Percentiles rank a stretch among this genome's conserved stretches.
Conservation (phyloP, 2,888 invertebrate species). For the Eledona agricola region DNA sequence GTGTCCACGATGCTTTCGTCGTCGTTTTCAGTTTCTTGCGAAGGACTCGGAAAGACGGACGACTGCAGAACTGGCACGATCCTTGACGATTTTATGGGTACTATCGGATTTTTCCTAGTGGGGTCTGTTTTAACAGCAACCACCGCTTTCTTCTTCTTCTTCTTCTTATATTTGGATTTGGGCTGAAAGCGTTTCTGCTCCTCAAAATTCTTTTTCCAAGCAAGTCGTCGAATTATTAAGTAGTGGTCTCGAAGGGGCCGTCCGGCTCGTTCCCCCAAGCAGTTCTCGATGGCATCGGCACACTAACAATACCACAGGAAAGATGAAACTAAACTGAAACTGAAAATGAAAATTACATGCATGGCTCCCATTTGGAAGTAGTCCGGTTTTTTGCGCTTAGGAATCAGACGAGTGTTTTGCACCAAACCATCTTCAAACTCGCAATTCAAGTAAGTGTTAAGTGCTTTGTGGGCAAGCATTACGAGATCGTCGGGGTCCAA, state of each 20-base stretch:
- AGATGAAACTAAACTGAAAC: not conserved
- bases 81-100: conserved; percentile 38
- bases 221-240: conserved; percentile 58
- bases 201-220: conserved; percentile 56
- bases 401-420: conserved; percentile 51
- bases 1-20: conserved; percentile 46
- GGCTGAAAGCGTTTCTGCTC: conserved; percentile 52
- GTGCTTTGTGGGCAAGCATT: conserved; percentile 55
- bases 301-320: conserved; percentile 51
- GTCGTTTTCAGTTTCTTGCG: not conserved
- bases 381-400: conserved; percentile 57
- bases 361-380: conserved; percentile 59
- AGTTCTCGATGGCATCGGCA: conserved; percentile 59
- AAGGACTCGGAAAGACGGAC: not conserved
- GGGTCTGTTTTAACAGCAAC: conserved; percentile 28
- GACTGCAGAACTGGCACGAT: conserved; percentile 2
- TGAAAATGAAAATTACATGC: conserved; percentile 50
- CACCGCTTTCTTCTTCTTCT: conserved; percentile 46
- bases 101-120: conserved; percentile 40
- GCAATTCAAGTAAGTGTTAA: conserved; percentile 56
- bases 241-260: conserved; percentile 59
- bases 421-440: conserved; percentile 60
- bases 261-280: conserved; percentile 58
- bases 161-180: conserved; percentile 46
- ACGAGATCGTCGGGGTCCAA: conserved; percentile 54